Evolutionary conservation across 2,113 vertebrate species (phyloP).

Genomic region (Neolamprologus sp.): DNA sequence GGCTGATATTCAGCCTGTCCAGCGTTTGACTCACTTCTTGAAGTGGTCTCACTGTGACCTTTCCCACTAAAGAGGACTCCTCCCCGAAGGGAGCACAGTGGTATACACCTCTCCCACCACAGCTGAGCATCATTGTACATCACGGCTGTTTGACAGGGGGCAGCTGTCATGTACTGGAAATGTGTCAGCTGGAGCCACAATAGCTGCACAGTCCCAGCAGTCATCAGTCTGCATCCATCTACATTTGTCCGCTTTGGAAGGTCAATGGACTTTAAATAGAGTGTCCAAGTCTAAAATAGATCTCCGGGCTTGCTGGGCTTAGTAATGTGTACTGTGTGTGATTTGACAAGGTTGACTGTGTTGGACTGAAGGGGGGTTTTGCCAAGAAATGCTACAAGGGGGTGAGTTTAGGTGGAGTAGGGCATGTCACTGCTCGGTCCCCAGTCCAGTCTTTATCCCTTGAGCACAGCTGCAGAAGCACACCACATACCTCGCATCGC

Average conservation of each 20-base stretch:
- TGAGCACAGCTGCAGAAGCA: slow-evolving; percentile 32
- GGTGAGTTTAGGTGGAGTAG: background rate
- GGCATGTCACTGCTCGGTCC: background rate
- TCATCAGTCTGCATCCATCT: slow-evolving; percentile 1
- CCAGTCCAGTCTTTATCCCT: slow-evolving; percentile 10
- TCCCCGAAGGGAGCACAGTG: slow-evolving; percentile 12
- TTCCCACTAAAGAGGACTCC: slow-evolving; percentile 12
- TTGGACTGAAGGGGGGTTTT: background rate
- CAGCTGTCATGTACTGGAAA: slow-evolving; percentile 54
- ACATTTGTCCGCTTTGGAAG: background rate
- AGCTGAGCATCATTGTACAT: background rate
- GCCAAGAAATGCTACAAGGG: background rate
- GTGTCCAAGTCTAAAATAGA: slow-evolving; percentile 3
- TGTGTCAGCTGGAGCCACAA: slow-evolving; percentile 27
- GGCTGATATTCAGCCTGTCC: background rate
- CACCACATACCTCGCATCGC: background rate
- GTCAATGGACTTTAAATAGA: slow-evolving; percentile 33
- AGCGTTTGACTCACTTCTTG: slow-evolving; percentile 29
- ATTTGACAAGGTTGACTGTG: background rate
- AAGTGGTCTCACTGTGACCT: slow-evolving; percentile 47
- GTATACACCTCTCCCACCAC: background rate
- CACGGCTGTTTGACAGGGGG: slow-evolving; percentile 15
- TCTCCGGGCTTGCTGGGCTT: background rate
- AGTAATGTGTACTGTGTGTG: background rate
- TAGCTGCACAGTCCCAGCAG: background rate